A percentile compares a stretch with the other conserved stretches of the same genome.
These are phyloP conservation scores for Pomacea canaliculata DNA, from an alignment of 2,888 invertebrate species.

Conservation along the genomic window DNA sequence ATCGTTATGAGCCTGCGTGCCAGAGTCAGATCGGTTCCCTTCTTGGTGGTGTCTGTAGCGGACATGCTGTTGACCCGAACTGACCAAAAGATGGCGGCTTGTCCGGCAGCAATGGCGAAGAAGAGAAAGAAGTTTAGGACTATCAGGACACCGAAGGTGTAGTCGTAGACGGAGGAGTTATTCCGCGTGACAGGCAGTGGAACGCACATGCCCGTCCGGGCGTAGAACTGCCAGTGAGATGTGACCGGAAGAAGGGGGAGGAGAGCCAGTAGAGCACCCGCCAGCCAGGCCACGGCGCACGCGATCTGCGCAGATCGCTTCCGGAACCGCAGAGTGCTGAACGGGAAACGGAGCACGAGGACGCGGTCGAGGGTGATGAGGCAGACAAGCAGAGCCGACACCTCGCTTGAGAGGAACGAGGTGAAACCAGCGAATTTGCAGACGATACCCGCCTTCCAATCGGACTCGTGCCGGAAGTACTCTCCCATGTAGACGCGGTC, in stretches of 20 bases:
- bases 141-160: slow-evolving; percentile 62
- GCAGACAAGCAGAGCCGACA: slow-evolving; percentile 25
- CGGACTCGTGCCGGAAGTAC: slow-evolving; percentile 9
- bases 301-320: slow-evolving; percentile 42
- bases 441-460: slow-evolving; percentile 18
- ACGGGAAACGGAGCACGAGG: slow-evolving; percentile 75
- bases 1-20: slow-evolving; percentile 14
- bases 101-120: slow-evolving; percentile 59
- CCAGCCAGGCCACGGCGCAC: slow-evolving; percentile 49
- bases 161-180: slow-evolving; percentile 64
- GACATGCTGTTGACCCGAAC: slow-evolving; percentile 27
- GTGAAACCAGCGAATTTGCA: slow-evolving; percentile 25
- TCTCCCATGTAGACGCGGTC: slow-evolving; percentile 19
- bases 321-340: slow-evolving; percentile 50
- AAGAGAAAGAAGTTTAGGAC: slow-evolving; percentile 61
- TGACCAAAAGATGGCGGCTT: slow-evolving; percentile 60
- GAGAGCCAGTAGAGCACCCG: slow-evolving; percentile 51
- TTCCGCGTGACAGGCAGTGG: slow-evolving; percentile 65
- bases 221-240: slow-evolving; percentile 50
- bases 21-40: not conserved
- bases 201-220: slow-evolving; percentile 62
- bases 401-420: slow-evolving; percentile 24
- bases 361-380: slow-evolving; percentile 68
- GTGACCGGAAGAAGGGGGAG: slow-evolving; percentile 54
- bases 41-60: not conserved